Conservation (phyloP, 1,140 invertebrate genomes). For the Pseudomyrmex pallidus region DNA sequence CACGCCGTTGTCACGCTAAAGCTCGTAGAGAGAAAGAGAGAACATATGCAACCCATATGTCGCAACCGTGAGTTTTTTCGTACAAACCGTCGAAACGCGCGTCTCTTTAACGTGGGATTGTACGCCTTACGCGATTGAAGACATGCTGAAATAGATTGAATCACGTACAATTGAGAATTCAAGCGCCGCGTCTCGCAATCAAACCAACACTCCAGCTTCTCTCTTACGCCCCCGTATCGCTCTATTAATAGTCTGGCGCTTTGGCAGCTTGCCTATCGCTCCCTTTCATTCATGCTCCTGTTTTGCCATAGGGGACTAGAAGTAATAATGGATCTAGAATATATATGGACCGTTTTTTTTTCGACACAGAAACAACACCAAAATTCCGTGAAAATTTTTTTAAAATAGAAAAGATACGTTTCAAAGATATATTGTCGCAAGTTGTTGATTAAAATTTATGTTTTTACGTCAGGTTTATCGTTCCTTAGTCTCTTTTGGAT, state of each 20-base stretch:
- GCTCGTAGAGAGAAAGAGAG: conserved; percentile 15
- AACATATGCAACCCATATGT: conserved; percentile 76
- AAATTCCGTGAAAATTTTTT: conserved; percentile 19
- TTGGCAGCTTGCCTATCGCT: conserved; percentile 79
- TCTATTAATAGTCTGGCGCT: conserved; percentile 75
- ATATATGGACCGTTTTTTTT: conserved; percentile 17
- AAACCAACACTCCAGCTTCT: conserved; percentile 51
- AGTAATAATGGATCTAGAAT: conserved; percentile 73
- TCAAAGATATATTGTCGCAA: neutral
- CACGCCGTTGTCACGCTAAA: conserved; percentile 15
- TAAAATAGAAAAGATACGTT: neutral
- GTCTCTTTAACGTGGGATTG: too few relatives aligned
- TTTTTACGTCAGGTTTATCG: neutral
- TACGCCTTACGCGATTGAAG: neutral
- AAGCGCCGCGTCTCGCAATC: conserved; percentile 46
- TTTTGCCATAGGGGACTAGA: conserved; percentile 62
- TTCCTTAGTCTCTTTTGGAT: conserved; percentile 31
- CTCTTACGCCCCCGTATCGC: conserved; percentile 60
- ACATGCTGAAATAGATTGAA: conserved; percentile 35
- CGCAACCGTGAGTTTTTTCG: neutral
- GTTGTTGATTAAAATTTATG: neutral
- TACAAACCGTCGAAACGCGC: conserved; percentile 33
- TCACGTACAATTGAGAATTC: conserved; percentile 40
- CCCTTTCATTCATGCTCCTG: conserved; percentile 76
- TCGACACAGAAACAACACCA: neutral